phyloP scores from a whole-genome alignment of 2,797 vertebrate species.

The Heliangelus exortis region DNA sequence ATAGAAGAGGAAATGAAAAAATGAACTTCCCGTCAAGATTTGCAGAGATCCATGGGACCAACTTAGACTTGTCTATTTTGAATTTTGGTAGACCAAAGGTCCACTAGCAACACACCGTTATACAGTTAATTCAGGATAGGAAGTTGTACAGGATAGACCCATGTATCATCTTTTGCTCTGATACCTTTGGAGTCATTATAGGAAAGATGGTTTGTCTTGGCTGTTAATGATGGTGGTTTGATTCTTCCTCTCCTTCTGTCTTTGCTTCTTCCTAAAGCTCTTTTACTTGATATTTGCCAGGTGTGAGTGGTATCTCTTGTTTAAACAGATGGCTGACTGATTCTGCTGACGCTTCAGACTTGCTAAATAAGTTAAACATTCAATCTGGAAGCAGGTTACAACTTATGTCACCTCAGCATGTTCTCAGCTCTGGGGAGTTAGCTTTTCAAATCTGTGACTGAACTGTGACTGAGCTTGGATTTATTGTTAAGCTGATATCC shows the following conservation, averaged over 20 bases:
- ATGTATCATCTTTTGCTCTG: not conserved
- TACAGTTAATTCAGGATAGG: not conserved
- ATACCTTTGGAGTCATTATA: not conserved
- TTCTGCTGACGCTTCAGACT: not conserved
- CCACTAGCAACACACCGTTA: not conserved
- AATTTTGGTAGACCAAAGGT: not conserved
- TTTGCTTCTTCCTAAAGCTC: not conserved
- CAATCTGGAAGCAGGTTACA: not conserved
- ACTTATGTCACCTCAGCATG: not conserved
- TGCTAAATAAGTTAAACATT: conserved; percentile 13
- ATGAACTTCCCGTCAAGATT: not conserved
- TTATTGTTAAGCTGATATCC: not conserved
- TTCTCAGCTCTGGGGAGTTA: not conserved
- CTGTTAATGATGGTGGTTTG: not conserved
- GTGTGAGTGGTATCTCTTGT: not conserved
- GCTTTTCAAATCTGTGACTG: not conserved
- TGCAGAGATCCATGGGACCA: not conserved
- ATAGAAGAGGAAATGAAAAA: not conserved
- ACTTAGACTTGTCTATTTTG: not conserved
- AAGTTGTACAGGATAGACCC: not conserved
- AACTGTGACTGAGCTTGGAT: not conserved
- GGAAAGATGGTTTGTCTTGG: not conserved
- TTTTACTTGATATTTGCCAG: not conserved
- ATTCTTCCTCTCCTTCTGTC: conserved; percentile 2
- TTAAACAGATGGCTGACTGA: not conserved